A percentile compares a stretch with the other conserved stretches of the same genome.
phyloP scores from a whole-genome alignment of 2,113 vertebrate genomes.

The Turdus rufiventris region DNA sequence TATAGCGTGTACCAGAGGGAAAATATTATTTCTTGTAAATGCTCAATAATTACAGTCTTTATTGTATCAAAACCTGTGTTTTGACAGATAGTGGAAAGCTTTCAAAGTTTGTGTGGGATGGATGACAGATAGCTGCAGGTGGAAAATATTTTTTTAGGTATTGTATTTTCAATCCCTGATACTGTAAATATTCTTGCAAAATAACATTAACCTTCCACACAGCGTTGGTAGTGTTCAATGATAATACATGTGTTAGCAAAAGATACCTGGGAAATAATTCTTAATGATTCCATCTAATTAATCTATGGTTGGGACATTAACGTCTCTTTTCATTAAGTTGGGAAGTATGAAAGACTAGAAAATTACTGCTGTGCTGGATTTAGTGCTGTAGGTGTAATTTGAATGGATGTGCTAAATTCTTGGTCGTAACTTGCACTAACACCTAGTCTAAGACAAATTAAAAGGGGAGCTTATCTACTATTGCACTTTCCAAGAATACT shows the following conservation, averaged over 20 bases:
- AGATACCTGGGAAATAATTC: slow-evolving; percentile 35
- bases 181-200: slow-evolving; percentile 48
- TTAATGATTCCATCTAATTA: slow-evolving; percentile 53
- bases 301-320: slow-evolving; percentile 48
- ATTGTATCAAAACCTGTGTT: slow-evolving; percentile 69
- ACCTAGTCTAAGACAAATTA: slow-evolving; percentile 13
- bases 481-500: background rate
- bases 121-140: slow-evolving; percentile 66
- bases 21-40: slow-evolving; percentile 76
- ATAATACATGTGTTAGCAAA: slow-evolving; percentile 27
- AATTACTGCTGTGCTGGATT: slow-evolving; percentile 42
- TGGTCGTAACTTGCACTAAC: background rate
- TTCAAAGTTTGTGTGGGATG: slow-evolving; percentile 56
- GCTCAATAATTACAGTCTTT: slow-evolving; percentile 76
- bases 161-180: slow-evolving; percentile 28
- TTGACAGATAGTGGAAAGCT: slow-evolving; percentile 73
- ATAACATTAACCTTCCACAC: slow-evolving; percentile 56
- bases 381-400: background rate
- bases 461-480: background rate
- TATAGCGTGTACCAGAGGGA: slow-evolving; percentile 62
- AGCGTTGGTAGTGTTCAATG: background rate
- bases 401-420: slow-evolving; percentile 32
- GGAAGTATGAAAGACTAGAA: slow-evolving; percentile 60
- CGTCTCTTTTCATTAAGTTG: slow-evolving; percentile 63
- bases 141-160: slow-evolving; percentile 62